phyloP scores from a whole-genome alignment of 2,113 vertebrate genomes.

The Aptenodytes patagonicus region DNA sequence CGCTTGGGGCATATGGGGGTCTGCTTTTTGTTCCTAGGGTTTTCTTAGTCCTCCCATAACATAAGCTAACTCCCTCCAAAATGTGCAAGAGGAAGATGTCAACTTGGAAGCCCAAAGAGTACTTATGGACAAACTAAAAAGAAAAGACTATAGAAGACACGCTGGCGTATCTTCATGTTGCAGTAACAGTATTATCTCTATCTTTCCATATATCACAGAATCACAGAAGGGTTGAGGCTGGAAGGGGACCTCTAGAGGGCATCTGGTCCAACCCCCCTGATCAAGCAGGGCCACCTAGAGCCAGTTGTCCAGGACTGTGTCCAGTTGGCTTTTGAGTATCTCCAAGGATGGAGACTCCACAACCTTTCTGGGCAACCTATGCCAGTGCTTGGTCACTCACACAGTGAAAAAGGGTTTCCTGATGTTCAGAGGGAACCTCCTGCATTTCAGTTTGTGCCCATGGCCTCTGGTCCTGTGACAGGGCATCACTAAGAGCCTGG shows the following conservation, averaged over 20 bases:
- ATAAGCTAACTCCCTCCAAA: not conserved
- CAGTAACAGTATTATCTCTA: not conserved
- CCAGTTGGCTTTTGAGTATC: not conserved
- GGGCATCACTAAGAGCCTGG: not conserved
- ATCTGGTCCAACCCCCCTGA: not conserved
- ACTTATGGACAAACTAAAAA: not conserved
- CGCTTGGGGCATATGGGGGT: not conserved
- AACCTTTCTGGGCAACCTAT: not conserved
- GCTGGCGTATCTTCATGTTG: not conserved
- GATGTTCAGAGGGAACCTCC: not conserved
- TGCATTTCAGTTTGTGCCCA: fast-evolving
- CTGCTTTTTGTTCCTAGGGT: not conserved
- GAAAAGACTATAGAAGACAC: not conserved
- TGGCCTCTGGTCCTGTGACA: not conserved
- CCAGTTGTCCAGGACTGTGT: not conserved
- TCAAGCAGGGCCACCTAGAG: not conserved
- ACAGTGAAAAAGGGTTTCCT: not conserved
- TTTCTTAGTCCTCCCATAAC: not conserved
- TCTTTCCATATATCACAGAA: not conserved
- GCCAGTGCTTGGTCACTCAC: not conserved
- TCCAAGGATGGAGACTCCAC: not conserved
- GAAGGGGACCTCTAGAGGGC: not conserved
- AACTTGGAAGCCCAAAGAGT: not conserved
- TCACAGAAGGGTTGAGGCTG: not conserved
- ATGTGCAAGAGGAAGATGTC: not conserved